Conservation (phyloP, 2,113 vertebrate species). For the Melozone crissalis region DNA sequence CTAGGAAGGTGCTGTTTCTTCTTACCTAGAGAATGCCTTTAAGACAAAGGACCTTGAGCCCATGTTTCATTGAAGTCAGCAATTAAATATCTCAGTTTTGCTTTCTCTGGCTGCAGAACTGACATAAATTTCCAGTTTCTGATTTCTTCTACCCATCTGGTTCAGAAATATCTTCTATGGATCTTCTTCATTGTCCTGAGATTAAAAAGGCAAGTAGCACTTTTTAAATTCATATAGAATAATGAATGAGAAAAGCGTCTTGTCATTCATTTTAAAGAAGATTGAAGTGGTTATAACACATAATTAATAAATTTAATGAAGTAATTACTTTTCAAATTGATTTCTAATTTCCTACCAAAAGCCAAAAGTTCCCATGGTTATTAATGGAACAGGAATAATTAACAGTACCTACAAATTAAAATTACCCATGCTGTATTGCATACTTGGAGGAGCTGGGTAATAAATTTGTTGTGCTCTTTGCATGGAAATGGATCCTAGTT, state of each 20-base stretch:
- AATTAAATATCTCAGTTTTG: background rate
- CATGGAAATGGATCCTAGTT: background rate
- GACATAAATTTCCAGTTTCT: background rate
- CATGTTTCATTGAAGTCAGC: background rate
- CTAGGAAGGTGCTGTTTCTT: background rate
- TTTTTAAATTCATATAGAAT: background rate
- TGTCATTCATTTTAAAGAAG: conserved; percentile 4
- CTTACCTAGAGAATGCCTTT: background rate
- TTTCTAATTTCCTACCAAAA: background rate
- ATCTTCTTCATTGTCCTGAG: background rate
- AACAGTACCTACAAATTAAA: background rate
- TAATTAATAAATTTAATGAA: conserved; percentile 8
- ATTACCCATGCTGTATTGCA: background rate
- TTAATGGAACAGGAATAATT: background rate
- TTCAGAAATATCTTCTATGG: background rate
- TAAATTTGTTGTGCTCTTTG: background rate
- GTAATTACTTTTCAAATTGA: conserved; percentile 27
- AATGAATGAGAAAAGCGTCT: background rate
- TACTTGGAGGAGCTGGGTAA: background rate
- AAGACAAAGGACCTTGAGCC: background rate
- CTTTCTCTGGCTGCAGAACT: background rate
- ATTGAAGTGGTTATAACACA: background rate
- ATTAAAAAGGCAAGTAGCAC: background rate
- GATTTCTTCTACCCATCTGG: background rate
- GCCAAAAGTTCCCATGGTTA: background rate